Evolutionary conservation across 2,113 vertebrate genomes (phyloP).

Genomic region (Protobothrops mucrosquamatus): DNA sequence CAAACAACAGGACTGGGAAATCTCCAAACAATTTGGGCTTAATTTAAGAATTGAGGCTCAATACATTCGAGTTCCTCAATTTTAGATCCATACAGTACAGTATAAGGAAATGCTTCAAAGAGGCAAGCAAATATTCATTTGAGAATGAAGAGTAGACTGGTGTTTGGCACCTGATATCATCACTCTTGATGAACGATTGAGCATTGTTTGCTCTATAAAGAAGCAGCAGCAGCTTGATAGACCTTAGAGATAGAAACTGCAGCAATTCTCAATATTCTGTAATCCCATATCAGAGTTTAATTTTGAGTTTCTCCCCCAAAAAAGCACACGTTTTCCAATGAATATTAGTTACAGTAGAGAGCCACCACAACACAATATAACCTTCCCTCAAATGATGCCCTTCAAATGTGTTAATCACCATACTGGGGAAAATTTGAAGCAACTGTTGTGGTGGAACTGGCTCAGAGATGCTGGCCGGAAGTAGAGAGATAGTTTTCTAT

Average conservation of each 20-base stretch:
- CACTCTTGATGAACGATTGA: constrained; percentile 6
- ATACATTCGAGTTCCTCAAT: constrained; percentile 43
- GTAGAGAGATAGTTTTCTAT: not conserved
- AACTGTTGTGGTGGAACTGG: not conserved
- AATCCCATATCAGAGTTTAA: not conserved
- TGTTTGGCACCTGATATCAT: constrained; percentile 22
- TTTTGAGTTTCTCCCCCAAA: not conserved
- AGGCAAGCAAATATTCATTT: not conserved
- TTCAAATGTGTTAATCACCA: not conserved
- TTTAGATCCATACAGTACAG: constrained; percentile 30
- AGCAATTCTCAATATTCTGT: not conserved
- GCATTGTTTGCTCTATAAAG: not conserved
- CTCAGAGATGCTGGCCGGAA: not conserved
- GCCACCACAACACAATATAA: not conserved
- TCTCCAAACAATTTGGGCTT: constrained; percentile 50
- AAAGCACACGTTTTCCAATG: constrained; percentile 19
- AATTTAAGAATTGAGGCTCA: constrained; percentile 43
- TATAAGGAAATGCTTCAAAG: constrained; percentile 1
- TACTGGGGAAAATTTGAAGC: not conserved
- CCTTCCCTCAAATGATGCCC: not conserved
- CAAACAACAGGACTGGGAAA: constrained; percentile 41
- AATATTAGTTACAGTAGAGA: not conserved
- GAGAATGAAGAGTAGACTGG: constrained; percentile 39
- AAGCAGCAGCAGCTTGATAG: not conserved
- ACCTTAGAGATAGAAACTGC: not conserved